Percentiles rank a stretch among this genome's conserved stretches.
Conservation (phyloP, 1,140 invertebrate species). For the Bombus superbus region DNA sequence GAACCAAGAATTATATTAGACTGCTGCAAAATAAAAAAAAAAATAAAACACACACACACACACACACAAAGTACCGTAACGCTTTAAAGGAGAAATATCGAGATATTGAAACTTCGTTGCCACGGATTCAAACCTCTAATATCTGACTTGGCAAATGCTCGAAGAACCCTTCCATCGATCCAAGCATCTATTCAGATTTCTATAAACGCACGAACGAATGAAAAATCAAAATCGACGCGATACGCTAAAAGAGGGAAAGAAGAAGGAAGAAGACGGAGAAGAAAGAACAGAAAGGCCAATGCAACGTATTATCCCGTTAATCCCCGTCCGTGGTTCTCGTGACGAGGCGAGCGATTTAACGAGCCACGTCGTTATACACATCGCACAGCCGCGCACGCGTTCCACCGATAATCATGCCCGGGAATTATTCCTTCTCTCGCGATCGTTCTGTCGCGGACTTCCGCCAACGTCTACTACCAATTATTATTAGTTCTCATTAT, state of each 20-base stretch:
- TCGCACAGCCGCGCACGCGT: background rate
- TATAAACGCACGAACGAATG: background rate
- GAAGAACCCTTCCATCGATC: background rate
- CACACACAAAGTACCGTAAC: too few relatives aligned
- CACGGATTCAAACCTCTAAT: fast-evolving
- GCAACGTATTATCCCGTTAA: constrained; percentile 2
- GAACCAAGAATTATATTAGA: too few relatives aligned
- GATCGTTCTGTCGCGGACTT: constrained; percentile 58
- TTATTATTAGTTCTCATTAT: constrained; percentile 66
- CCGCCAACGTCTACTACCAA: constrained; percentile 56
- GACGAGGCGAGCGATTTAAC: constrained; percentile 24
- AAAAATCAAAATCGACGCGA: too few relatives aligned
- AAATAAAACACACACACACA: too few relatives aligned
- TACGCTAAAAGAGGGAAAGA: background rate
- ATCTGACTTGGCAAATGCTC: background rate
- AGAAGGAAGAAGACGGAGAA: too few relatives aligned
- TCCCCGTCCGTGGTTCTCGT: constrained; percentile 9
- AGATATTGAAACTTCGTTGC: background rate
- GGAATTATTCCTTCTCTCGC: constrained; percentile 37
- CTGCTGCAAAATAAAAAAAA: too few relatives aligned
- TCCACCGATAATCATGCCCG: background rate
- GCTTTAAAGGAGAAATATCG: too few relatives aligned
- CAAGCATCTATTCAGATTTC: too few relatives aligned
- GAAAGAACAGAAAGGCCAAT: too few relatives aligned
- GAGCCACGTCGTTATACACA: constrained; percentile 8